These are phyloP conservation scores for Pandion haliaetus DNA, from an alignment of 2,113 vertebrate species.

Conservation along the genomic window DNA sequence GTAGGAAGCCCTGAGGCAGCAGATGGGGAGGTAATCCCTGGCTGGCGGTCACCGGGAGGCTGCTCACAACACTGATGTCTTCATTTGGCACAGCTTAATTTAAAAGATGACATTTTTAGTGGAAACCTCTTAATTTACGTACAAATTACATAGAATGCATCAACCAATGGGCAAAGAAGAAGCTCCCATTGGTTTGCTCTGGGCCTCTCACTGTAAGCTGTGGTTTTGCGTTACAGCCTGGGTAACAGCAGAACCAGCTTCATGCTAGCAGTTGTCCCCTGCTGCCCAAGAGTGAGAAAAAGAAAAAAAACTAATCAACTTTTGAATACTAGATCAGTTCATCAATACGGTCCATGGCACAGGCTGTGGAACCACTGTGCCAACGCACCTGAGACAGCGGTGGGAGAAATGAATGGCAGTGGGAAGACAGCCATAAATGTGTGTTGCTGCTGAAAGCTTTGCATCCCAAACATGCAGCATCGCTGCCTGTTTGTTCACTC, in stretches of 20 bases:
- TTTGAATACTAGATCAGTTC: background rate
- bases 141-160: background rate
- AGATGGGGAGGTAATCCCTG: background rate
- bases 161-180: background rate
- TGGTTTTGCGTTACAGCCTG: background rate
- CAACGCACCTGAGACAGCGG: background rate
- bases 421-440: background rate
- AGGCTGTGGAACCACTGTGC: background rate
- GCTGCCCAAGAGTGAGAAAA: background rate
- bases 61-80: background rate
- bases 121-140: background rate
- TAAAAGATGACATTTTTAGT: background rate
- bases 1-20: background rate
- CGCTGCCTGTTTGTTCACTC: background rate
- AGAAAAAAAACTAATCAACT: background rate
- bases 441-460: background rate
- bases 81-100: background rate
- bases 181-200: background rate
- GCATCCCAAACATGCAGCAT: background rate
- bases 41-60: background rate
- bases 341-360: background rate
- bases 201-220: background rate
- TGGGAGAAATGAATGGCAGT: background rate
- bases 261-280: background rate
- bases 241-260: background rate